phyloP scores from a whole-genome alignment of 2,888 invertebrate genomes.

The Platycheirus rosarum region DNA sequence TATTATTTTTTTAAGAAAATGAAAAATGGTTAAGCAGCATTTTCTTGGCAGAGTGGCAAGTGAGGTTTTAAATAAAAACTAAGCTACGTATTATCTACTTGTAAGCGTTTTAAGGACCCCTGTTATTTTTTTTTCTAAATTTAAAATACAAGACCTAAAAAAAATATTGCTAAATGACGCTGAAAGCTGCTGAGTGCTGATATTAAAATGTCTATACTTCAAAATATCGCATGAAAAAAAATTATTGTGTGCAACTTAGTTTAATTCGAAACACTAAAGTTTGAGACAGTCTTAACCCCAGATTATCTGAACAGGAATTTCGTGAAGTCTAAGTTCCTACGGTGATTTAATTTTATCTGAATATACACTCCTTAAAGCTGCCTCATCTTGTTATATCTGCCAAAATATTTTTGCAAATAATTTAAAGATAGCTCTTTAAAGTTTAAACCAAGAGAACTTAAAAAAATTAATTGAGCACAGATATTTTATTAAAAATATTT shows the following conservation, averaged over 20 bases:
- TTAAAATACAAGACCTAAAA: not conserved
- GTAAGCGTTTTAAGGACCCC: conserved; percentile 39
- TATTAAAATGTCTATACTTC: no score
- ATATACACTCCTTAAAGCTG: not conserved
- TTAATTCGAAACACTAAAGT: conserved; percentile 6
- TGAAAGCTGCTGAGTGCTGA: conserved; percentile 4
- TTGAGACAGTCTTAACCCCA: conserved; percentile 34
- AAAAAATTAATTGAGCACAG: conserved; percentile 42
- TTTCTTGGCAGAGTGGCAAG: conserved; percentile 44
- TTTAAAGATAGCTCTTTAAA: conserved; percentile 8
- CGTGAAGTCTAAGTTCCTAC: conserved; percentile 18
- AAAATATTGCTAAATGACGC: conserved; percentile 8
- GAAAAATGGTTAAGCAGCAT: conserved; percentile 25
- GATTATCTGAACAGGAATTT: not conserved
- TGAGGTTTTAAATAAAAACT: conserved; percentile 36
- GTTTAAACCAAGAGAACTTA: not conserved
- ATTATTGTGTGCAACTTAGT: conserved; percentile 14
- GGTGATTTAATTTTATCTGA: not conserved
- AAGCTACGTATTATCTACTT: conserved; percentile 30
- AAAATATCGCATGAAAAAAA: not conserved
- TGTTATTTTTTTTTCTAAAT: conserved; percentile 23
- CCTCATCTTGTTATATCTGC: conserved; percentile 33
- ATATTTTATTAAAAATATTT: conserved; percentile 18
- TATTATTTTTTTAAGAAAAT: conserved; percentile 11
- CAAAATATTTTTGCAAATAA: conserved; percentile 32